Evolutionary conservation across 2,888 invertebrate genomes (phyloP).

Genomic region (Synergus laeviventris): DNA sequence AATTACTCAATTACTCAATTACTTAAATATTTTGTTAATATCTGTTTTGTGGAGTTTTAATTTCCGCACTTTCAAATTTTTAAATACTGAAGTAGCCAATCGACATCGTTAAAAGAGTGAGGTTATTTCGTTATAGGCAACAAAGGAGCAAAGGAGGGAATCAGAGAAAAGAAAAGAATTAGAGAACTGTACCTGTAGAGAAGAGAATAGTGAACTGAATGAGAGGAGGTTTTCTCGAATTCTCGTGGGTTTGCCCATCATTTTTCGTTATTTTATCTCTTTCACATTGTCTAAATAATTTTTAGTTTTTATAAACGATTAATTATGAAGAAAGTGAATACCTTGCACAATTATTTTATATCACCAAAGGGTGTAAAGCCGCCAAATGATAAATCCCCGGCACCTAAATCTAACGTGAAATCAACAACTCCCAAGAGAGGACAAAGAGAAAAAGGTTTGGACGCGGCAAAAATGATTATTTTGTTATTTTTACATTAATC

Average conservation of each 20-base stretch:
- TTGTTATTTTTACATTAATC: background rate
- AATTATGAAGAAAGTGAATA: conserved; percentile 74
- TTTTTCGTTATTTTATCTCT: background rate
- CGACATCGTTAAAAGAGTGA: no score
- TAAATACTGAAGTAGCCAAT: no score
- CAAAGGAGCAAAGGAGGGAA: no score
- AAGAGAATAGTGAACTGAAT: no score
- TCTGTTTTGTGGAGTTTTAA: no score
- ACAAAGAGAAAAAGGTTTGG: conserved; percentile 50
- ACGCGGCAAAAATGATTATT: background rate
- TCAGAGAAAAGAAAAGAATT: no score
- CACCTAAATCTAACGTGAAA: conserved; percentile 37
- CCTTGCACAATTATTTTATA: conserved; percentile 83
- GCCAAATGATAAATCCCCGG: conserved; percentile 28
- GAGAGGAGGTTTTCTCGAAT: no score
- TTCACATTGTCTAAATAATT: background rate
- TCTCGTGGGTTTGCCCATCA: background rate
- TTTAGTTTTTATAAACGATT: background rate
- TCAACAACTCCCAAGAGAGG: conserved; percentile 48
- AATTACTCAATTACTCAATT: no score
- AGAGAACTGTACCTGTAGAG: no score
- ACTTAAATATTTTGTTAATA: no score
- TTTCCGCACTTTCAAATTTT: no score
- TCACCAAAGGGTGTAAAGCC: conserved; percentile 66
- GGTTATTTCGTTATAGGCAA: no score